Base-by-base conservation (phyloP, 2,888 invertebrate genomes). In the Griposia aprilina region DNA sequence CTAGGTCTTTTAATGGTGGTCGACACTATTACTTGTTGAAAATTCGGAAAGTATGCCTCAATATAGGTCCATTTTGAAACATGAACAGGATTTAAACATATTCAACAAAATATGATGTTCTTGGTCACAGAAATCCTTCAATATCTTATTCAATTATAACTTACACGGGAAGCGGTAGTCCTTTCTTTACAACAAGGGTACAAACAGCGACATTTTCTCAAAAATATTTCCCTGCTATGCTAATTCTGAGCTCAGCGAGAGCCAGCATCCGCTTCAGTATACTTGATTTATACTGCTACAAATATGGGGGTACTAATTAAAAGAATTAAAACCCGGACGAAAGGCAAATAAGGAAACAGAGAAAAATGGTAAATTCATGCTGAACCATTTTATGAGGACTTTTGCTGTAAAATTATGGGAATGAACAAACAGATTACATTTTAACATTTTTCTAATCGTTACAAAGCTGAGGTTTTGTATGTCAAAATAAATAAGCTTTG, bases 261-360 rank as follows among this genome's bases (percentile, higher is more conserved):
- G n/a, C 48, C 30, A 63, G 63, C 45, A 69, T 69, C 63, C 69
- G 30, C 55, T 80, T 8, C 17, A n/a, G 17, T 45, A 63, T 63
- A n/a, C 69, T 68, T 73, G 66, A 69, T 73, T 60, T 69, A 60
- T 17, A 45, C 48, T 26, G 52, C 50, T 71, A 26, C n/a, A 23
- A 69, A 73, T 66, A 15, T 72, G n/a, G 26, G n/a, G 3, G 23
- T 26, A 60, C 52, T 52, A 78, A 81, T 83, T 59, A 50, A 65
- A 78, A 68, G 4, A 66, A 69, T 63, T 50, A 63, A 79, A 83
- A 83, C 57, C 62, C 23, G 41, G 57, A 78, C 36, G 8, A 59
- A 83, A 68, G 0, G n/a, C 15, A 62, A 78, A 78, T 23, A 72
- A 23, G 15, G 57, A 68, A 68, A 15, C 11, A 10, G 23, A 30